Evolutionary conservation across 2,888 invertebrate genomes (phyloP), one percentile per base, ranked within the genome.

Genomic region (Oscheius onirici): DNA sequence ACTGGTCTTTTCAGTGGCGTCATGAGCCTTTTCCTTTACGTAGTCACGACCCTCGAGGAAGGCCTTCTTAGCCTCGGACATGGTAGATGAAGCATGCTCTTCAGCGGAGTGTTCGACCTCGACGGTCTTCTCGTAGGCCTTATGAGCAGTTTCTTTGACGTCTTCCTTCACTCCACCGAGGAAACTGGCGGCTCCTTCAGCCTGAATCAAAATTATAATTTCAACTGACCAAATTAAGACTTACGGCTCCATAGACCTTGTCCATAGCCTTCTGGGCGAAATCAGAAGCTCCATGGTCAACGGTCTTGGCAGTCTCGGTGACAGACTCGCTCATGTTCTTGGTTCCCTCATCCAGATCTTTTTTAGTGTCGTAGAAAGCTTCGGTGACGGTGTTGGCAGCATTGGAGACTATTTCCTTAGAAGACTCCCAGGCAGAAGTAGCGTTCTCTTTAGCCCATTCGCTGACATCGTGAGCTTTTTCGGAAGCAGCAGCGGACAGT

Each of bases 11-110:
- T 68, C 58, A 55, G 8, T 58, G 44, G 20, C 57, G 20, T 44
- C 68, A 20, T 52, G 54, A 22, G 57, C 46, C 55, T 55, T 58
- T n/a, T 68, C 58, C 46, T 44, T 28, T 6, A 68, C 46, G 57
- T 57, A 68, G 11, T 68, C 68, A 15, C 68, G 68, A 8, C 70
- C 70, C 44, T 70, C 70, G 1, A 70, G 41, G 61, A 70, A 70
- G 28, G 70, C 70, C 63, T 63, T 61, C 52, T 70, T 70, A 10
- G 70, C 70, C 20, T 70, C 63, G n/a, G 70, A 70, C 70, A 70
- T 70, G 20, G 70, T 63, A 11, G 70, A 52, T 15, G 28, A 13
- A 17, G 43, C 63, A n/a, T n/a, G 28, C 17, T 51, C 51, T 26
- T 63, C 61, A 6, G 24, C 24, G 26, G 55, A 15, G 6, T 68